Base-by-base conservation (phyloP, 2,113 vertebrate genomes). In the Lutjanus erythropterus region DNA sequence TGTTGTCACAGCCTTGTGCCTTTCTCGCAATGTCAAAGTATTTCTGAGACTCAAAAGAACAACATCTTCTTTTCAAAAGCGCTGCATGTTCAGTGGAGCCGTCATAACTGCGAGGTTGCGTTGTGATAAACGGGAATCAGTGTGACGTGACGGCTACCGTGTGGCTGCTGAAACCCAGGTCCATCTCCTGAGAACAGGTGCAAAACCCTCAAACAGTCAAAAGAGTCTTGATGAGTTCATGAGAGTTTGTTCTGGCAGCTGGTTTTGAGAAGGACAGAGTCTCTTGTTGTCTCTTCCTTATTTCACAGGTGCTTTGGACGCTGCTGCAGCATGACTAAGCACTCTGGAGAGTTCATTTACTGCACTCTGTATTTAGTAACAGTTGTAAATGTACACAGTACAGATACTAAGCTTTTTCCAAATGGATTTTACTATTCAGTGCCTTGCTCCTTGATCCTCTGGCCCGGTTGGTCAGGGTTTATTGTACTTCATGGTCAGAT, bases 261-360 rank as follows among this genome's bases (percentile, higher is more conserved):
- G 33, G 56, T 16, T 31, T 21, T 23, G 7, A 31, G 65, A 68
- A 9, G 21, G 37, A 25, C 49, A 23, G 9, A 3, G 61, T 27
- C 16, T 44, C 23, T 29, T 16, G 37, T 27, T 44, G 47, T 69
- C n/a, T 25, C n/a, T 23, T 16, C 3, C 44, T 11, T 16, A 6
- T 33, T n/a, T 49, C 11, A 23, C 55, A 33, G 29, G 18, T 58
- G 55, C 55, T 35, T 23, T 35, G 14, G 18, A 21, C 31, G 1
- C 42, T 67, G 50, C 50, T 46, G 61, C 74, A 76, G 52, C 41
- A 67, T 47, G 41, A 59, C 62, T 58, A 47, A 67, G 52, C 31
- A 58, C 41, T 52, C n/a, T 29, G 39, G 11, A 27, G 41, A 49
- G 27, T n/a, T n/a, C n/a, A n/a, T n/a, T n/a, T n/a, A 49, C 31